Base-by-base conservation (phyloP, 2,113 vertebrate species). In the Apeltes quadracus region DNA sequence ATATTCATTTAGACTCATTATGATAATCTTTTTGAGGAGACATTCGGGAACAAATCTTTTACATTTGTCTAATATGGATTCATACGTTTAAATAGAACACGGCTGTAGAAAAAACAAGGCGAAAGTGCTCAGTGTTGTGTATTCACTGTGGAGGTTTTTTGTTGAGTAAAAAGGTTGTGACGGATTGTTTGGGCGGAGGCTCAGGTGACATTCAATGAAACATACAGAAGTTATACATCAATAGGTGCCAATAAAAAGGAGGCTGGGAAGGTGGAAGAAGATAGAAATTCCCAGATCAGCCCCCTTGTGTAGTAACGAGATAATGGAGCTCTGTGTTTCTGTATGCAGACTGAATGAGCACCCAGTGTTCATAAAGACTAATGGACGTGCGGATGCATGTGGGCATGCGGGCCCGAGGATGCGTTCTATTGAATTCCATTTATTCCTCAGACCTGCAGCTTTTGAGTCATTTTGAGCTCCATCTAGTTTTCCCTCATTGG, bases 1-100 rank as follows among this genome's bases (percentile, higher is more conserved):
- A 16, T 63, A 36, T 76, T 74, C 29, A 66, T 65, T 54, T 78
- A 78, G 29, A 68, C 66, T 68, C 39, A 51, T 51, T 72, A 67
- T 76, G 41, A 77, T 79, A 65, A 53, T 72, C 29, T 55, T 58
- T 41, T 13, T n/a, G 11, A 64, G n/a, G 68, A 62, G 8, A 56
- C 55, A 55, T 62, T 18, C 29, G 53, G 22, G 18, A 16, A 29
- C 39, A 39, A 36, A 48, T 55, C 1, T 38, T 10, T 15, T 2
- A 57, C 61, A 29, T 41, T 25, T 29, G 2, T 66, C 27, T 39
- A 25, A 25, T 29, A 48, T 39, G 10, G 12, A 50, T 57, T 41
- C 7, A 56, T 27, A 15, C 54, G 32, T 32, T 5, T 32, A 32
- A 5, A 32, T 32, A 32, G 23, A 53, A 22, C 50, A 25, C 27